These are phyloP conservation scores for Pseudomyrmex concolor DNA, from an alignment of 1,140 invertebrate genomes.

Conservation along the genomic window DNA sequence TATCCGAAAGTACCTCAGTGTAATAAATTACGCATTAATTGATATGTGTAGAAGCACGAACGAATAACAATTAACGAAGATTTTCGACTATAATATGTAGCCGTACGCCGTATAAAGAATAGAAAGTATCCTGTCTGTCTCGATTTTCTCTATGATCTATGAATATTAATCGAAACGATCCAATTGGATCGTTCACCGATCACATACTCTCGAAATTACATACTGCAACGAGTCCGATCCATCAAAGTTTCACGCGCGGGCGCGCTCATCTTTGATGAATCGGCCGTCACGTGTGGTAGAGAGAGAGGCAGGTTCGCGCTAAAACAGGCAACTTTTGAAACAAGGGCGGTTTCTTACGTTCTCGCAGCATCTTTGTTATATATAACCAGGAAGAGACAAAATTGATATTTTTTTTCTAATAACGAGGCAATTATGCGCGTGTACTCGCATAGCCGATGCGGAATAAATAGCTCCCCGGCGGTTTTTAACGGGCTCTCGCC, in stretches of 20 bases:
- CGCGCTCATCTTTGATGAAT: slow-evolving; percentile 37
- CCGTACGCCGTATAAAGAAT: background rate
- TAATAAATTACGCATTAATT: background rate
- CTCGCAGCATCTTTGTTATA: background rate
- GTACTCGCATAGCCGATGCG: slow-evolving; percentile 23
- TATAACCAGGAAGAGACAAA: background rate
- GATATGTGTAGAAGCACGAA: background rate
- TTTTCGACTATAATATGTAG: background rate
- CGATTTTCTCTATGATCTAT: slow-evolving; percentile 7
- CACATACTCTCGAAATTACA: slow-evolving; percentile 21
- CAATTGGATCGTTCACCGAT: background rate
- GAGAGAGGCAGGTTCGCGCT: background rate
- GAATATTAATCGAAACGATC: slow-evolving; percentile 19
- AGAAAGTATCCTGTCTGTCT: background rate
- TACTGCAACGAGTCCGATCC: slow-evolving; percentile 17
- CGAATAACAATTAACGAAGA: slow-evolving; percentile 12
- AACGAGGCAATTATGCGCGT: slow-evolving; percentile 19
- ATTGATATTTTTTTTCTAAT: background rate
- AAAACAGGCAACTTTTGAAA: slow-evolving; percentile 4
- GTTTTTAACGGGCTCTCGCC: slow-evolving; percentile 65
- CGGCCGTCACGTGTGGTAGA: background rate
- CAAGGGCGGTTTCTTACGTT: slow-evolving; percentile 8
- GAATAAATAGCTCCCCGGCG: slow-evolving; percentile 61
- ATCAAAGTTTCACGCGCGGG: slow-evolving; percentile 40
- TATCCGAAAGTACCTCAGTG: background rate